Percentiles rank a stretch among this genome's conserved stretches.
Conservation (phyloP, 2,797 vertebrate species). For the Paramormyrops hopkinsi region DNA sequence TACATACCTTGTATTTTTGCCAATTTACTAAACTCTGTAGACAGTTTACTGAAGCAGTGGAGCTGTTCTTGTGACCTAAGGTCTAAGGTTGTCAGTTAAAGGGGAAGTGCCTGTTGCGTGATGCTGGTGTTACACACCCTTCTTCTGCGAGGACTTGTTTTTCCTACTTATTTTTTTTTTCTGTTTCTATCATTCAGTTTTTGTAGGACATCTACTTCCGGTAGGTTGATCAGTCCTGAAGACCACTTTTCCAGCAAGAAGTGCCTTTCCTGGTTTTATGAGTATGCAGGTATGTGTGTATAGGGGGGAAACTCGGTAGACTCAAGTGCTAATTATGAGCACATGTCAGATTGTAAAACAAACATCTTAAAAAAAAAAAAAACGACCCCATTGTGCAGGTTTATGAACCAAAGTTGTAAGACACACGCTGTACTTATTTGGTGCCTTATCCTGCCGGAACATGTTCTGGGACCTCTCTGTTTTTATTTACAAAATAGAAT, state of each 20-base stretch:
- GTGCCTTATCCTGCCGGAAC: neutral
- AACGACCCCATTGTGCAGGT: neutral
- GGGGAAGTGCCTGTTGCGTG: neutral
- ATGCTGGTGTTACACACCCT: neutral
- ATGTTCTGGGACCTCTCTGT: neutral
- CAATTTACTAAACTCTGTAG: neutral
- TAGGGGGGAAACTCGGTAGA: neutral
- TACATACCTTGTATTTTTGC: neutral
- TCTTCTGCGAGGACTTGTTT: neutral
- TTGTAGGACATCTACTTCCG: constrained; percentile 76
- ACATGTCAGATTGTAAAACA: neutral
- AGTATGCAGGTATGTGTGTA: constrained; percentile 74
- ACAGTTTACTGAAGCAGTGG: neutral
- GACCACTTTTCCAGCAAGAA: constrained; percentile 91
- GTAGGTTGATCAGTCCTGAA: constrained; percentile 69
- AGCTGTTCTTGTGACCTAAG: neutral
- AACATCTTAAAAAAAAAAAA: neutral
- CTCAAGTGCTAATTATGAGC: neutral
- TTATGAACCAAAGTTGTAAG: neutral
- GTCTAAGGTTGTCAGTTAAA: neutral
- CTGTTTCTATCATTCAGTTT: constrained; percentile 52
- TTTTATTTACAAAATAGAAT: neutral
- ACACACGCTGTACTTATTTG: neutral
- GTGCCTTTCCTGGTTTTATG: constrained; percentile 94
- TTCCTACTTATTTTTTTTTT: neutral